A percentile compares a stretch with the other conserved stretches of the same genome.
phyloP scores from a whole-genome alignment of 2,888 invertebrate genomes.

The Tigriopus californicus region DNA sequence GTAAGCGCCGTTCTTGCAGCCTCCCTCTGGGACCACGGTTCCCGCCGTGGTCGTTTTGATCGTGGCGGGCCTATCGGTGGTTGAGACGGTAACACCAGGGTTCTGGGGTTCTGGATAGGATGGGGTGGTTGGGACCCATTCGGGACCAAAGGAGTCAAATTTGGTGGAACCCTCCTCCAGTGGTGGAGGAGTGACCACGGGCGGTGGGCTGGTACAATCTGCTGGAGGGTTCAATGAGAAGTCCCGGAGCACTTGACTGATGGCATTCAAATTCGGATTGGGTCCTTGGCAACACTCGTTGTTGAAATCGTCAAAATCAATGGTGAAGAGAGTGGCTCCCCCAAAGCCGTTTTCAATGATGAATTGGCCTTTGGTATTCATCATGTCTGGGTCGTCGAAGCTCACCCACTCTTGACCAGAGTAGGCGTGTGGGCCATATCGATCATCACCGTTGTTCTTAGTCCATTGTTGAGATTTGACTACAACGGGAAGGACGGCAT shows the following conservation, averaged over 20 bases:
- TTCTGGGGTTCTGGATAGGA: background rate
- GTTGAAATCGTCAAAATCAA: conserved; percentile 56
- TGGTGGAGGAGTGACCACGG: conserved; percentile 52
- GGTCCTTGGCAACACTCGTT: conserved; percentile 12
- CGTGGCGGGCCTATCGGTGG: too few relatives aligned
- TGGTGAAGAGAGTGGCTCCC: conserved; percentile 57
- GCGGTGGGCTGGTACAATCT: conserved; percentile 49
- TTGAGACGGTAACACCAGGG: too few relatives aligned
- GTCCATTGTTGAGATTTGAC: background rate
- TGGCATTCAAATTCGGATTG: background rate
- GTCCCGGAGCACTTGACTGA: background rate
- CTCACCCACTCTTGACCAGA: conserved; percentile 70
- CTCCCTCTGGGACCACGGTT: too few relatives aligned
- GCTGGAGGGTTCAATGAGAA: conserved; percentile 21
- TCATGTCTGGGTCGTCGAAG: conserved; percentile 58
- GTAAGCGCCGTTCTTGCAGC: too few relatives aligned
- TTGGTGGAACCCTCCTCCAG: conserved; percentile 46
- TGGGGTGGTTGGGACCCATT: conserved; percentile 23
- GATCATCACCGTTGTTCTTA: background rate
- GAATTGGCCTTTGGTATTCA: conserved; percentile 33
- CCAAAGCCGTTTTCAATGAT: conserved; percentile 31
- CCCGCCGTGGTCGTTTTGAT: too few relatives aligned
- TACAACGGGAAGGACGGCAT: background rate
- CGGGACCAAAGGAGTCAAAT: conserved; percentile 14
- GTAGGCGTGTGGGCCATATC: conserved; percentile 45